phyloP scores from a whole-genome alignment of 2,888 invertebrate genomes.

The Acronicta psi region DNA sequence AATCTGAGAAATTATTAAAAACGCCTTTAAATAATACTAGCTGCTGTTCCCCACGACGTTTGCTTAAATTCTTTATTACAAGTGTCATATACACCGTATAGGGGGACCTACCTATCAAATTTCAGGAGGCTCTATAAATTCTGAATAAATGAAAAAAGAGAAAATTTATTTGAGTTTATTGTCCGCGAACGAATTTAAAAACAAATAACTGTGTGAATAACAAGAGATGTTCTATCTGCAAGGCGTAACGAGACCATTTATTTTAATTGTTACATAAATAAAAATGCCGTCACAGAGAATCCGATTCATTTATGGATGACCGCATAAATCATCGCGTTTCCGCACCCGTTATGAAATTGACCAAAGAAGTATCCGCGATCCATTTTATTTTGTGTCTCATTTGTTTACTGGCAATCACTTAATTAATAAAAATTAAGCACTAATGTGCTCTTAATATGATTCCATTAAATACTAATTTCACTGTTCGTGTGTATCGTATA shows the following conservation, averaged over 20 bases:
- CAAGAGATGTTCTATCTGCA: slow-evolving; percentile 43
- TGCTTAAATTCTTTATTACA: too few species aligned
- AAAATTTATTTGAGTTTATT: not conserved
- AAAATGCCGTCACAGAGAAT: slow-evolving; percentile 47
- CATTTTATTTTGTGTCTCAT: slow-evolving; percentile 46
- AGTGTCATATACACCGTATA: too few species aligned
- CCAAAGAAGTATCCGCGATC: slow-evolving; percentile 46
- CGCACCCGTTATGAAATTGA: slow-evolving; percentile 55
- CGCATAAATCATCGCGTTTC: slow-evolving; percentile 59
- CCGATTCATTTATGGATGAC: slow-evolving; percentile 55
- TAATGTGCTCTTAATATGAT: slow-evolving; percentile 10
- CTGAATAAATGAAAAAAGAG: too few species aligned
- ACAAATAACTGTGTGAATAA: slow-evolving; percentile 36
- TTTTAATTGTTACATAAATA: slow-evolving; percentile 60
- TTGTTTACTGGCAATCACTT: slow-evolving; percentile 55
- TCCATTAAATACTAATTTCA: slow-evolving; percentile 4
- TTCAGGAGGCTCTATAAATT: too few species aligned
- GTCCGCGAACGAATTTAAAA: slow-evolving; percentile 12
- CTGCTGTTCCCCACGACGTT: too few species aligned
- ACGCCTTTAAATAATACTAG: too few species aligned
- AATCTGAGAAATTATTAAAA: too few species aligned
- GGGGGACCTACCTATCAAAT: too few species aligned
- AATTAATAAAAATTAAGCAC: slow-evolving; percentile 49
- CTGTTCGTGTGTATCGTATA: slow-evolving; percentile 17
- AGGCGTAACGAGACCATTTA: slow-evolving; percentile 49